Conservation (phyloP, 2,113 vertebrate species). For the Pangasianodon gigas region DNA sequence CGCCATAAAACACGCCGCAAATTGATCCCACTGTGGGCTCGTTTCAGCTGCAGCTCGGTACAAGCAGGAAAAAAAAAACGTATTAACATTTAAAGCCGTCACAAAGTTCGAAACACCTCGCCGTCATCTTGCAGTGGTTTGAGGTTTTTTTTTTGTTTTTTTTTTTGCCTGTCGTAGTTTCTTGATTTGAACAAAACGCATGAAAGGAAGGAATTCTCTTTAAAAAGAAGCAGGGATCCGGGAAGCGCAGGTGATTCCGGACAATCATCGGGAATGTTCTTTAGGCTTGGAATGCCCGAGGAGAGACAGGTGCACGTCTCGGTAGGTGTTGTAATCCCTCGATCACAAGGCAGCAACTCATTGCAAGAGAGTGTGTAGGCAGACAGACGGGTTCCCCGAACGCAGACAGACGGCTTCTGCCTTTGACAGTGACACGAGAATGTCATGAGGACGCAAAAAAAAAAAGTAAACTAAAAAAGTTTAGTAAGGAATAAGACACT, state of each 20-base stretch:
- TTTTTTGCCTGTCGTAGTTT: background rate
- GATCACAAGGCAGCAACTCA: conserved; percentile 45
- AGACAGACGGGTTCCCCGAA: conserved; percentile 42
- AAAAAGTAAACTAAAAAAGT: background rate
- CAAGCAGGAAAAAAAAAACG: background rate
- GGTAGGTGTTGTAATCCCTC: conserved; percentile 52
- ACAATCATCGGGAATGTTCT: conserved; percentile 10
- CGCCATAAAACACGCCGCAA: conserved; percentile 51
- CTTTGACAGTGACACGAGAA: conserved; percentile 37
- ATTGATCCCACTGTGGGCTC: conserved; percentile 55
- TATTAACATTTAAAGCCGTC: conserved; percentile 52
- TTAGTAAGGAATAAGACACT: background rate
- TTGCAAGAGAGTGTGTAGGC: conserved; percentile 34
- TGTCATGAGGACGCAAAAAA: conserved; percentile 39
- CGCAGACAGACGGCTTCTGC: conserved; percentile 24
- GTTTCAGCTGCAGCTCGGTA: conserved; percentile 34
- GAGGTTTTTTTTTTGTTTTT: background rate
- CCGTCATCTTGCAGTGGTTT: background rate
- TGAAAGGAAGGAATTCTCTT: background rate
- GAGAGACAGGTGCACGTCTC: conserved; percentile 56
- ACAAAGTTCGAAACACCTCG: conserved; percentile 16
- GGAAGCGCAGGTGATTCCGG: conserved; percentile 8
- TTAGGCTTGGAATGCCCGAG: conserved; percentile 34
- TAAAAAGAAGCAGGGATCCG: background rate
- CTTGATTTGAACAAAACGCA: background rate